Evolutionary conservation across 1,140 invertebrate genomes (phyloP), one percentile per base, ranked within the genome.

Genomic region (Eciton burchellii): DNA sequence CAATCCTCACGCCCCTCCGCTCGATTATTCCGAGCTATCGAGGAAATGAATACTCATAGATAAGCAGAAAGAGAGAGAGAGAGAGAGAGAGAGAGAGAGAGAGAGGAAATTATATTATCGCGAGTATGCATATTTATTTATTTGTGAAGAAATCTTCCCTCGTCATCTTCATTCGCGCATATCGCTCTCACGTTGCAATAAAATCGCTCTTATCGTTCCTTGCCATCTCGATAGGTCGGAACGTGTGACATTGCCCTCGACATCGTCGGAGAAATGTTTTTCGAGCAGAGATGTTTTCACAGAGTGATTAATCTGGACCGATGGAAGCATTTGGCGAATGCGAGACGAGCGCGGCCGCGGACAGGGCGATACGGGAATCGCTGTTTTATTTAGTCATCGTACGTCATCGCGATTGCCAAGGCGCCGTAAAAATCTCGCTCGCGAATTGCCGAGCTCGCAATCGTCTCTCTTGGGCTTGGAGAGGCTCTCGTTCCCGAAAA

Each of bases 21-120:
- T 73, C 66, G 73, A 81, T 81, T 81, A 81, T 81, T 81, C 45
- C 68, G 41, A 72, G 54, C 73, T 49, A 12, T 24, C 35, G 47
- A 79, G 49, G 57, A 82, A 82, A 76, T 73, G 57, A 76, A 76
- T 79, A 63, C 74, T 81, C 56, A 16, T 49, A 60, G 41, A 84
- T 29, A 35, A 5, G 9, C 1, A 43, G 6, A 43, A 1, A 21
- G 56, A 59, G 11, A 16, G 4, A 43, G 6, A 21, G 5, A 21
- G 56, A 73, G 9, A 70, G 47, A 52, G 26, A 56, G 52, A 81
- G 26, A 16, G 4, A 43, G 6, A 21, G 5, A 21, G 56, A 73
- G 9, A 70, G 47, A 52, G 26, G 52, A 81, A 19, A 76, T 14
- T 16, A 19, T 29, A 49, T 3, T 57, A 35, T 54, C 43, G n/a